phyloP scores from a whole-genome alignment of 1,140 invertebrate genomes.

The Orius insidiosus region DNA sequence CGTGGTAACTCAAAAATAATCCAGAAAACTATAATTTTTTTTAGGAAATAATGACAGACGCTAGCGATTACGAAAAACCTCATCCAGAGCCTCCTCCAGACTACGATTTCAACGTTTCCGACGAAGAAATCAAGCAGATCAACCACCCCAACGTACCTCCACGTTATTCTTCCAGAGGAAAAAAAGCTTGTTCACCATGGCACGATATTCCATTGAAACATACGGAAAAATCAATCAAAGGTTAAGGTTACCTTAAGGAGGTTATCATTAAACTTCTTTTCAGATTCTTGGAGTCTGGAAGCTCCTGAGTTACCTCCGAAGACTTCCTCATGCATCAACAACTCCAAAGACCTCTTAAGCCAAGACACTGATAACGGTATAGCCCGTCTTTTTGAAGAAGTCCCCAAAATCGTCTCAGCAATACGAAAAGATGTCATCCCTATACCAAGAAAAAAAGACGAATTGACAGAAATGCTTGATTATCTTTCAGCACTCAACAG shows the following conservation, averaged over 20 bases:
- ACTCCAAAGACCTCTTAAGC: constrained; percentile 8
- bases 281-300: too few species aligned
- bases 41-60: constrained; percentile 5
- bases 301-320: constrained; percentile 7
- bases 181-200: constrained; percentile 15
- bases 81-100: constrained; percentile 19
- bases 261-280: too few species aligned
- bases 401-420: too few species aligned
- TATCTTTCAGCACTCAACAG: not conserved
- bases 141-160: not conserved
- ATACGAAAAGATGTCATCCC: too few species aligned
- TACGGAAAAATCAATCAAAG: constrained; percentile 7
- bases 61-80: constrained; percentile 11
- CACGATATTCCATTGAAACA: constrained; percentile 15
- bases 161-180: too few species aligned
- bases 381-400: not conserved
- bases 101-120: constrained; percentile 10
- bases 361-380: constrained; percentile 8
- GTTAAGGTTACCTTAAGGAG: too few species aligned
- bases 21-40: too few species aligned
- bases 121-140: not conserved
- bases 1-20: constrained; percentile 7
- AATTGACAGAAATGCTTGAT: not conserved
- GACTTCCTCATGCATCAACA: constrained; percentile 12
- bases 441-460: not conserved